These are phyloP conservation scores for Puffinus mauretanicus DNA, from an alignment of 2,113 vertebrate species.

Conservation along the genomic window DNA sequence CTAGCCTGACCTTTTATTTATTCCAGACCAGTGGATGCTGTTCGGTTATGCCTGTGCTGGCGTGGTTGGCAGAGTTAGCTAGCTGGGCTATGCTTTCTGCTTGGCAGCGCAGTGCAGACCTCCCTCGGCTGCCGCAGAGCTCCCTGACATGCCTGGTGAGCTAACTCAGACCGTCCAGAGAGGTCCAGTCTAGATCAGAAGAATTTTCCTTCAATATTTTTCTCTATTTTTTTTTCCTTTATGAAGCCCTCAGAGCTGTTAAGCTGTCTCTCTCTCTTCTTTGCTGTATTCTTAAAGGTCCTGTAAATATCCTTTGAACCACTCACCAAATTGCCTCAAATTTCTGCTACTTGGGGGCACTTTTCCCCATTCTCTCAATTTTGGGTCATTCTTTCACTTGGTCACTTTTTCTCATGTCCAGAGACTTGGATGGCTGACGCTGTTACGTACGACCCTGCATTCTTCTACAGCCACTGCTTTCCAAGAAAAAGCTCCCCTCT, in stretches of 20 bases:
- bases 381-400: not conserved
- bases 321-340: not conserved
- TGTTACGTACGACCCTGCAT: fast-evolving
- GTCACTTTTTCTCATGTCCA: not conserved
- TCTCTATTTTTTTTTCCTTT: not conserved
- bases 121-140: not conserved
- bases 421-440: not conserved
- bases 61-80: not conserved
- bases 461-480: not conserved
- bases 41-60: not conserved
- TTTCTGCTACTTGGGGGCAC: not conserved
- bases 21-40: not conserved
- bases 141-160: not conserved
- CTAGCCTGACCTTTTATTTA: not conserved
- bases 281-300: not conserved
- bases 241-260: not conserved
- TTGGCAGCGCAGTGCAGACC: not conserved
- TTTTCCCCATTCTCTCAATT: not conserved
- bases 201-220: not conserved
- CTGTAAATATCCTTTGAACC: not conserved
- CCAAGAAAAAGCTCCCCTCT: not conserved
- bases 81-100: not conserved
- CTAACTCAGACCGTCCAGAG: not conserved
- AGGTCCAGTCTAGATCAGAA: not conserved
- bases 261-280: not conserved